These are phyloP conservation scores for Poecile montanus DNA, from an alignment of 2,797 vertebrate genomes.

Conservation along the genomic window DNA sequence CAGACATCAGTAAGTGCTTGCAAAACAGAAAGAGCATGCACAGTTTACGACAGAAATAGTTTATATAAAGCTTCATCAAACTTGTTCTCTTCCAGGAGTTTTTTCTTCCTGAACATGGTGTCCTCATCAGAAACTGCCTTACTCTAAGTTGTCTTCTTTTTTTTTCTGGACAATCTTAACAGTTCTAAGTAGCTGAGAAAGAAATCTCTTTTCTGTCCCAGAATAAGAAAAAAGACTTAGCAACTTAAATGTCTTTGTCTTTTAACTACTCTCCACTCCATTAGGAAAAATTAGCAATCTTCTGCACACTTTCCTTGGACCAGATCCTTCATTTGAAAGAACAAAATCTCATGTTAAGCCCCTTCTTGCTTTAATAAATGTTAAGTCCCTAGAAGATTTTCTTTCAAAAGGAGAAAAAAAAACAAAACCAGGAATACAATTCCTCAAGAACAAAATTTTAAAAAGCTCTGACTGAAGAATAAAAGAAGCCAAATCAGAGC, in stretches of 20 bases:
- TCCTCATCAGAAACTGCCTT: neutral
- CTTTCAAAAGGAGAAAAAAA: neutral
- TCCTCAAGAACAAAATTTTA: neutral
- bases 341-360: neutral
- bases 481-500: conserved; percentile 36
- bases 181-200: neutral
- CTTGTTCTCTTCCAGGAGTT: neutral
- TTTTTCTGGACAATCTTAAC: neutral
- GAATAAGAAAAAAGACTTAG: neutral
- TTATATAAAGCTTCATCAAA: neutral
- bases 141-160: neutral
- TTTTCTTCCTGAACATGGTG: neutral
- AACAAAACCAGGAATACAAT: neutral
- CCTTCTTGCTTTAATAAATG: neutral
- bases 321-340: neutral
- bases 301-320: neutral
- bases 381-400: neutral
- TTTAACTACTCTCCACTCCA: neutral
- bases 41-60: neutral
- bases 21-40: neutral
- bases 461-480: conserved; percentile 20
- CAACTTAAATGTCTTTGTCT: neutral
- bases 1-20: neutral
- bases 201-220: neutral
- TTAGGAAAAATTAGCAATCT: neutral